Evolutionary conservation across 2,888 invertebrate genomes (phyloP), one percentile per base, ranked within the genome.

Genomic region (Petrolisthes manimaculis): DNA sequence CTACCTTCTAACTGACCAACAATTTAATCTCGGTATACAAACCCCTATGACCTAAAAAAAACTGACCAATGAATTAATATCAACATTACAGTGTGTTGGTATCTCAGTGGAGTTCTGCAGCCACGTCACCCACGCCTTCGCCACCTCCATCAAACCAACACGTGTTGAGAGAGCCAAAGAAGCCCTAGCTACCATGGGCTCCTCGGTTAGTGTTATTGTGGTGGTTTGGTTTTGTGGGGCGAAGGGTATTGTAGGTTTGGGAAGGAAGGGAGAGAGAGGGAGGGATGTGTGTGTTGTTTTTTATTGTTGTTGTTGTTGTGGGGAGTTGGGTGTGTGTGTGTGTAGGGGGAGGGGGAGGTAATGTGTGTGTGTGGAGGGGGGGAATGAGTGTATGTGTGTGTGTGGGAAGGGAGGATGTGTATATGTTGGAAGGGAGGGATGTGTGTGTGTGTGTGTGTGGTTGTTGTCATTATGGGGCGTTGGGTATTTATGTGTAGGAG

Each of bases 51-150:
- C 37, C 37, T 37, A 37, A 37, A 37, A 37, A 37, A 37, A 37
- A 37, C 37, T 37, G 37, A 37, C 37, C 37, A 37, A 37, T 37
- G 37, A 37, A 37, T 37, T 37, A 37, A 37, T 37, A 2, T 37
- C 37, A 37, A 37, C 37, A 2, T 37, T 37, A 37, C 37, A 91
- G 91, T 97, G 98, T 55, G 97, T 99, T 91, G 99, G 99, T 75
- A 99, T 99, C 91, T 96, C 98, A n/a, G 99, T 99, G 69, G 99
- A 99, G 94, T 99, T 99, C 94, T 99, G 98, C 93, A 98, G 98
- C 91, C 99, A 99, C 94, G 94, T 99, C 92, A 98, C 98, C 90
- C 97, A 98, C 93, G 96, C 97, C 90, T 99, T 98, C 94, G 95
- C 96, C 0, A 94, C 96, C 86, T 97, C 97, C 83, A 95, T 96